These are phyloP conservation scores for Pardalotus punctatus DNA, from an alignment of 2,113 vertebrate genomes.

Conservation along the genomic window DNA sequence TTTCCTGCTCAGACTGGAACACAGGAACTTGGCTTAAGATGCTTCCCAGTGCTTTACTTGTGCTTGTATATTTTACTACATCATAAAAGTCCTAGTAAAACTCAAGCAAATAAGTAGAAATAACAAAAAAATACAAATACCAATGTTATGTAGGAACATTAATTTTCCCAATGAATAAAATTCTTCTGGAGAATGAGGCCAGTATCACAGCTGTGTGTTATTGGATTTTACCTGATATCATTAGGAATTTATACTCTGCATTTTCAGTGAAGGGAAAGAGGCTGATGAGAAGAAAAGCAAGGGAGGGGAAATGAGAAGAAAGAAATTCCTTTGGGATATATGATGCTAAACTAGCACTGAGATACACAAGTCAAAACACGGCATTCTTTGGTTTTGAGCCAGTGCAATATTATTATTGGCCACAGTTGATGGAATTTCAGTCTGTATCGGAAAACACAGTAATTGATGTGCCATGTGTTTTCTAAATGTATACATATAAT, in stretches of 20 bases:
- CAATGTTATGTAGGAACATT: neutral
- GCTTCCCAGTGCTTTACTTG: neutral
- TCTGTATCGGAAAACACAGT: conserved; percentile 62
- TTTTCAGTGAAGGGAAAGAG: neutral
- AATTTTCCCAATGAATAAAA: neutral
- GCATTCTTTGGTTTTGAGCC: conserved; percentile 67
- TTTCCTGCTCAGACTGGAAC: neutral
- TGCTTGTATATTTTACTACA: neutral
- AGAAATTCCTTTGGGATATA: conserved; percentile 57
- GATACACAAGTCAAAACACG: conserved; percentile 69
- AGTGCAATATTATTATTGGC: conserved; percentile 76
- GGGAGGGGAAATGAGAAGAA: neutral
- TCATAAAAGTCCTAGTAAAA: neutral
- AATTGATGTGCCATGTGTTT: conserved; percentile 48
- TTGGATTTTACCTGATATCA: neutral
- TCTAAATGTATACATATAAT: conserved; percentile 37
- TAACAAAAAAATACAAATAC: neutral
- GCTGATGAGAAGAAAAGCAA: neutral
- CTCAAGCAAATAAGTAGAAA: neutral
- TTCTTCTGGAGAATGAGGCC: neutral
- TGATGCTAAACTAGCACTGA: conserved; percentile 63
- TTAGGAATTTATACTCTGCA: neutral
- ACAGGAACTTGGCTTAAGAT: conserved; percentile 8
- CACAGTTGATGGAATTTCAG: conserved; percentile 61
- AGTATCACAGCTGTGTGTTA: neutral